A percentile compares a stretch with the other conserved stretches of the same genome.
Evolutionary conservation across 2,797 vertebrate species (phyloP).

Genomic region (Falco biarmicus): DNA sequence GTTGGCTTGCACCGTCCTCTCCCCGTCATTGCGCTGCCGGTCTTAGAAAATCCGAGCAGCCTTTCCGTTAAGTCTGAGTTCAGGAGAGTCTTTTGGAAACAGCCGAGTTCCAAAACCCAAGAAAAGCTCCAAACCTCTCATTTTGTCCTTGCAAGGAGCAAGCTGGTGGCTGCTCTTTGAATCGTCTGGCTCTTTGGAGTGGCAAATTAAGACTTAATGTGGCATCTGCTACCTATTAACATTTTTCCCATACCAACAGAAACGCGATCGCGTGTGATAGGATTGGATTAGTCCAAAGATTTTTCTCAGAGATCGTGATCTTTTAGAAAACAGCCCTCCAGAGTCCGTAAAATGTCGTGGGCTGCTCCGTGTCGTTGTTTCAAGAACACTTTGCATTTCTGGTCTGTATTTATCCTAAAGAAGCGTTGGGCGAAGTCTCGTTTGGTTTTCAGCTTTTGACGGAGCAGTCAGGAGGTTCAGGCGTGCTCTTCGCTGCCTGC

Average conservation of each 20-base stretch:
- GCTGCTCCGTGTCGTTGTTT: not conserved
- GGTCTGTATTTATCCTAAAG: not conserved
- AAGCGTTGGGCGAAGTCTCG: not conserved
- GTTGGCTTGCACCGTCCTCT: not conserved
- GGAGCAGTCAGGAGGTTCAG: not conserved
- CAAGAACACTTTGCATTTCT: not conserved
- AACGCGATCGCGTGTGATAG: not conserved
- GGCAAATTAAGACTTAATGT: not conserved
- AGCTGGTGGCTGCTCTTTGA: not conserved
- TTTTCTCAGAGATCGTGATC: not conserved
- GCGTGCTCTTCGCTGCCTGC: not conserved
- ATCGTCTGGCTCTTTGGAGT: not conserved
- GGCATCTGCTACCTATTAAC: slow-evolving; percentile 48
- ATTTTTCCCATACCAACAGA: not conserved
- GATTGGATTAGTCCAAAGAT: not conserved
- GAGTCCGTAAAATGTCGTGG: fast-evolving
- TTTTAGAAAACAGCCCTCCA: not conserved
- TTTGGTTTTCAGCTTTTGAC: not conserved
- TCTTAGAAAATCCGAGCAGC: not conserved
- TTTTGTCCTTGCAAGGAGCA: not conserved
- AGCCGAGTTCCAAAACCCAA: not conserved
- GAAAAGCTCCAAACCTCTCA: not conserved
- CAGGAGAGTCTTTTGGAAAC: not conserved
- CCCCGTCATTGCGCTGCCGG: fast-evolving
- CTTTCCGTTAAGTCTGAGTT: not conserved